Evolutionary conservation across 30 jellyfish, hydroid and myxozoan species (phyloP).

Genomic region (Turritopsis dohrnii): DNA sequence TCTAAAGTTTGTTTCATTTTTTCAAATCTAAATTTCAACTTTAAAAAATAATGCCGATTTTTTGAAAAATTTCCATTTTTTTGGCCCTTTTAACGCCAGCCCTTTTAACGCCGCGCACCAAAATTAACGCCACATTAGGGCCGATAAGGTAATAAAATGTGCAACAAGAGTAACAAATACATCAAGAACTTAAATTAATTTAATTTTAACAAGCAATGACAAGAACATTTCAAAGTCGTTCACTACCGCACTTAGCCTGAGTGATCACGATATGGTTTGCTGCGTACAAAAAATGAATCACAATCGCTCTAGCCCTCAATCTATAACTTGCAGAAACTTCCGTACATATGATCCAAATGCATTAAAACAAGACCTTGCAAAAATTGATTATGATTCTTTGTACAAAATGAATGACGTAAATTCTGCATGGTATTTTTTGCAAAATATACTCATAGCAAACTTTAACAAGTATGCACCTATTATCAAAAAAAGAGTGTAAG

Average conservation of each 20-base stretch:
- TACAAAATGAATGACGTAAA: constrained; percentile 26
- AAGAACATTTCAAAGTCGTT: constrained; percentile 28
- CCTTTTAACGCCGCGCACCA: too few species aligned
- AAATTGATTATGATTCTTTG: constrained; percentile 9
- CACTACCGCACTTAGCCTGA: constrained; percentile 19
- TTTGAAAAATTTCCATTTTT: too few species aligned
- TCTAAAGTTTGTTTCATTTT: too few species aligned
- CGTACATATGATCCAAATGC: too few species aligned
- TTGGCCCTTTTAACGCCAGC: too few species aligned
- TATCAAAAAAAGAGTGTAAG: constrained; percentile 26
- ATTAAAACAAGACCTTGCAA: too few species aligned
- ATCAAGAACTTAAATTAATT: constrained; percentile 48
- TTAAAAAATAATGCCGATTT: too few species aligned
- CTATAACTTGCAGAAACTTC: too few species aligned
- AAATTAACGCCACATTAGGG: too few species aligned
- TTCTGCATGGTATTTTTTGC: constrained; percentile 18
- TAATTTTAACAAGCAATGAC: constrained; percentile 38
- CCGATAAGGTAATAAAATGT: constrained; percentile 25
- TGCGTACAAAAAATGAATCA: constrained; percentile 44
- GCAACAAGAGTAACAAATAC: constrained; percentile 54
- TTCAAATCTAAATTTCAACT: too few species aligned
- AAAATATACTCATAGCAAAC: neutral
- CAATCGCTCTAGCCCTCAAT: too few species aligned
- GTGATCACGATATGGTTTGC: constrained; percentile 49
- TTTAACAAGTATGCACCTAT: constrained; percentile 33